Conservation (phyloP, 2,888 invertebrate genomes). For the Holacanthella duospinosa region DNA sequence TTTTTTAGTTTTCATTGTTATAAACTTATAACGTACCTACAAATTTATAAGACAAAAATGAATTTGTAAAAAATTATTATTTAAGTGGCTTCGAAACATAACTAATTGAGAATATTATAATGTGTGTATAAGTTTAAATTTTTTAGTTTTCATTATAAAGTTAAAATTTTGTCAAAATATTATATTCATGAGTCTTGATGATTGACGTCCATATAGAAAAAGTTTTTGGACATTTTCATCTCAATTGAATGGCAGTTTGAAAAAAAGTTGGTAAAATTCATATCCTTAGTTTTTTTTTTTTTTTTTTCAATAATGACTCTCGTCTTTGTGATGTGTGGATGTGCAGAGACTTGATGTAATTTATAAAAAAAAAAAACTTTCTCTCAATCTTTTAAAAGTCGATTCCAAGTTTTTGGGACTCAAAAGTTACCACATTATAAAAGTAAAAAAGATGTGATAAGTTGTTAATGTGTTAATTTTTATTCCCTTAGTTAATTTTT, state of each 20-base stretch:
- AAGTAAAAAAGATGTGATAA: constrained; percentile 1
- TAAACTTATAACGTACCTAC: no score
- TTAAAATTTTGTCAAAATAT: no score
- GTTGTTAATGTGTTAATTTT: constrained; percentile 3
- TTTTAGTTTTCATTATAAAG: no score
- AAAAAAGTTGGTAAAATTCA: background rate
- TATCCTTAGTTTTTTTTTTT: background rate
- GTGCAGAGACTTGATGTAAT: no score
- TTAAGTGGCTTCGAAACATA: no score
- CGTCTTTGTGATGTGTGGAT: no score
- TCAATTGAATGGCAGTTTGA: background rate
- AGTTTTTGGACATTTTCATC: no score
- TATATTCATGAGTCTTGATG: background rate
- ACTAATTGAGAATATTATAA: no score
- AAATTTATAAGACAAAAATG: no score
- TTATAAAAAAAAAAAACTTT: background rate
- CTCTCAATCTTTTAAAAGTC: background rate
- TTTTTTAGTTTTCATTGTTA: no score
- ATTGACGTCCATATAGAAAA: background rate
- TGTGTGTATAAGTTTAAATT: no score
- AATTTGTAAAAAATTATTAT: no score
- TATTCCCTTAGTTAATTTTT: background rate
- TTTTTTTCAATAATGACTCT: background rate
- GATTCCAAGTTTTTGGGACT: background rate
- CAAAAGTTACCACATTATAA: background rate